phyloP scores from a whole-genome alignment of 2,797 vertebrate species.

The Lagorchestes hirsutus region DNA sequence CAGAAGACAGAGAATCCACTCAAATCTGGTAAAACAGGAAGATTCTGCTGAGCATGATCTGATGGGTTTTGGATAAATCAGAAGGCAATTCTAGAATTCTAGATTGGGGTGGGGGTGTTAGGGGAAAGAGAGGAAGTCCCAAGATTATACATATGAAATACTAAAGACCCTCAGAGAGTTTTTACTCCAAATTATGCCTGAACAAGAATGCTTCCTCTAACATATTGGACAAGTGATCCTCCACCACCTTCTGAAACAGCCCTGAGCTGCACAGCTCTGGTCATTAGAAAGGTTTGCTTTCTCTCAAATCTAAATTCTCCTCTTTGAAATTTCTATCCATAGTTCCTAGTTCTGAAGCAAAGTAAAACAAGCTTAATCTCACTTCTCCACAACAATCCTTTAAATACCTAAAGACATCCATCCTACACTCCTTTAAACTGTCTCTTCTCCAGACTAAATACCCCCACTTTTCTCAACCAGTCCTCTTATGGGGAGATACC shows the following conservation, averaged over 20 bases:
- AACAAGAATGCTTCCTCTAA: no score
- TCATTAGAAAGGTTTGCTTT: neutral
- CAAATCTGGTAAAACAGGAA: neutral
- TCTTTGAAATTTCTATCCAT: neutral
- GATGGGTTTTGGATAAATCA: neutral
- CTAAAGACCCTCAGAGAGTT: neutral
- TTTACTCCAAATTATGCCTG: no score
- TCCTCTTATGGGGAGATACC: neutral
- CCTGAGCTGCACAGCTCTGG: no score
- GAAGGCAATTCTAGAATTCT: no score
- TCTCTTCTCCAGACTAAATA: neutral
- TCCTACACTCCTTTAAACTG: no score
- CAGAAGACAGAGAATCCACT: neutral
- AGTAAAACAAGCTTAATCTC: neutral
- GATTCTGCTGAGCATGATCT: neutral
- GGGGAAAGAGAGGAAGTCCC: no score
- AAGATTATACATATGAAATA: neutral
- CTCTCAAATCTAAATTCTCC: neutral
- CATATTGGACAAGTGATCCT: no score
- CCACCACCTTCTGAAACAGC: neutral
- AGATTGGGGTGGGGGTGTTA: no score
- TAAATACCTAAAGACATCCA: neutral
- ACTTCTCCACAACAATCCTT: neutral
- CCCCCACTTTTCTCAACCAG: no score
- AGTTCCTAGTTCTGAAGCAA: no score